Conservation (phyloP, 2,113 vertebrate species). For the Cercopithecus mona region DNA sequence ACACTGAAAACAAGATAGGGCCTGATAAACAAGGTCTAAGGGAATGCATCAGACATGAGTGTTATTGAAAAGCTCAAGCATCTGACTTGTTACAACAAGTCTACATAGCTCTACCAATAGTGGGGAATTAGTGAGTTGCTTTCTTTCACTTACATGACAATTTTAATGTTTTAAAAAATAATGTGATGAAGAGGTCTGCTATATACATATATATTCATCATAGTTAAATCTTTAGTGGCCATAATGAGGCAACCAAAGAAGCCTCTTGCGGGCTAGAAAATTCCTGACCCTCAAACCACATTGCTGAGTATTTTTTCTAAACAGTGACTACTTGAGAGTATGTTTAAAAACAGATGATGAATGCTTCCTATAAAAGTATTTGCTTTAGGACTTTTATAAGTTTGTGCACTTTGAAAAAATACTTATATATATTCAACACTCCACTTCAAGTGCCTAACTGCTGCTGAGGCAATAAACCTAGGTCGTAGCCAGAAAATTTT, state of each 20-base stretch:
- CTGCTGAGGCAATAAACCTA: background rate
- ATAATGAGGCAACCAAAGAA: conserved; percentile 12
- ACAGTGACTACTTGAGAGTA: background rate
- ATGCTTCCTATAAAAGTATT: conserved; percentile 45
- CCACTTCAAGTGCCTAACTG: background rate
- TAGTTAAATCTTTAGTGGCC: background rate
- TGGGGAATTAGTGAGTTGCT: background rate
- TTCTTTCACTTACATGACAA: background rate
- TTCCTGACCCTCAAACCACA: background rate
- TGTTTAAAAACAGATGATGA: background rate
- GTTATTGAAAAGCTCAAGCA: background rate
- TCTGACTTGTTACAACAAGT: background rate
- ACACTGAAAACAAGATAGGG: background rate
- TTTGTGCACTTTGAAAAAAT: conserved; percentile 51
- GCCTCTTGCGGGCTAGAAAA: background rate
- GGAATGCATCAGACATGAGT: background rate
- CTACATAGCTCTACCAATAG: background rate
- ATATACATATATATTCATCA: background rate
- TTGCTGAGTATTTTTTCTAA: background rate
- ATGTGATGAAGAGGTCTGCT: background rate
- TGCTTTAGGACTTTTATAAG: conserved; percentile 61
- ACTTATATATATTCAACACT: background rate
- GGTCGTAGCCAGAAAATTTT: background rate
- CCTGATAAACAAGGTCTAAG: background rate
- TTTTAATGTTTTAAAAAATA: conserved; percentile 32